Percentiles rank a stretch among this genome's conserved stretches.
These are phyloP conservation scores for Epinephelus cyanopodus DNA, from an alignment of 2,113 vertebrate genomes.

Conservation along the genomic window DNA sequence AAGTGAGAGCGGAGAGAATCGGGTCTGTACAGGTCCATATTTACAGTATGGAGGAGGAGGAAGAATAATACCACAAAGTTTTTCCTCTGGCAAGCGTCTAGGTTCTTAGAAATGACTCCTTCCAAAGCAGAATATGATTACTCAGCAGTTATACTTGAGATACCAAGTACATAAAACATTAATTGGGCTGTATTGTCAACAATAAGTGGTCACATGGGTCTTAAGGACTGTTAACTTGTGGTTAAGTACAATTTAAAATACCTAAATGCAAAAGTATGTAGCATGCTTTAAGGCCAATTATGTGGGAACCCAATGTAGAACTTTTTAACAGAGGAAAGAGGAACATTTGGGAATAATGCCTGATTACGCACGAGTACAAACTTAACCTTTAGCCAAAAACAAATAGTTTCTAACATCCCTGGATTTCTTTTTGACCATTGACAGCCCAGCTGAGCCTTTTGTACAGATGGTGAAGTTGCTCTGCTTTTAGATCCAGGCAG, in stretches of 20 bases:
- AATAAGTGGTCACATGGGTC: slow-evolving; percentile 21
- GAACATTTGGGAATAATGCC: neutral
- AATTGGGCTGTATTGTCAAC: slow-evolving; percentile 13
- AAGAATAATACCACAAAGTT: slow-evolving; percentile 48
- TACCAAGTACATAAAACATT: slow-evolving; percentile 30
- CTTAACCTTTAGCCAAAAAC: slow-evolving; percentile 24
- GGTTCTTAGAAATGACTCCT: slow-evolving; percentile 52
- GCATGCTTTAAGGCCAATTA: neutral
- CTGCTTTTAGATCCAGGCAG: slow-evolving; percentile 49
- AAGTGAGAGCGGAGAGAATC: slow-evolving; percentile 50
- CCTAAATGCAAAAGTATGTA: neutral
- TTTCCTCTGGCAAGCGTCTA: slow-evolving; percentile 42
- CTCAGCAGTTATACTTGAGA: slow-evolving; percentile 26
- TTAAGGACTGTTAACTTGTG: slow-evolving; percentile 1
- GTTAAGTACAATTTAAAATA: slow-evolving; percentile 11
- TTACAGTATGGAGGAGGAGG: slow-evolving; percentile 42
- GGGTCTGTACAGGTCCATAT: slow-evolving; percentile 61
- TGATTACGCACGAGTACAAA: slow-evolving; percentile 28
- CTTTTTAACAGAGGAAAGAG: neutral
- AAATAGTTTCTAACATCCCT: neutral
- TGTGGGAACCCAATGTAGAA: slow-evolving; percentile 1
- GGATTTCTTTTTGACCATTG: slow-evolving; percentile 29
- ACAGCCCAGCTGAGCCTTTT: slow-evolving; percentile 31
- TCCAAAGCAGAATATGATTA: slow-evolving; percentile 45
- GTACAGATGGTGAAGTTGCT: slow-evolving; percentile 17